These are phyloP conservation scores for Threskiornis aethiopicus DNA, from an alignment of 2,797 vertebrate species.

Conservation along the genomic window DNA sequence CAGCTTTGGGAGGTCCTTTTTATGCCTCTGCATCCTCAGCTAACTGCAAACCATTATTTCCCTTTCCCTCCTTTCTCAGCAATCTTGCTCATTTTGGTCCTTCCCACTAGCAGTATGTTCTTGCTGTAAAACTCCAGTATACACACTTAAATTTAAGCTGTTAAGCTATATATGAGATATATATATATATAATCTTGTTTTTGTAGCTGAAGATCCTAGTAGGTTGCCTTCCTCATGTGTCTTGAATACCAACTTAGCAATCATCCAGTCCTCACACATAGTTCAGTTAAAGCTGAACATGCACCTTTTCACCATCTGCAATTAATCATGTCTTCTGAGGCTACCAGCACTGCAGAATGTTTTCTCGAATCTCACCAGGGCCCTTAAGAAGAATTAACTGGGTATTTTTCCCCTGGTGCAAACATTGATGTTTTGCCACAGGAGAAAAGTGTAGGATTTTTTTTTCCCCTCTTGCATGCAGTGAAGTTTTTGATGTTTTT, in stretches of 20 bases:
- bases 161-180: background rate
- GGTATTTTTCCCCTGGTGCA: constrained; percentile 2
- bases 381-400: constrained; percentile 26
- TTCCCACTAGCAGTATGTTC: background rate
- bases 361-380: constrained; percentile 6
- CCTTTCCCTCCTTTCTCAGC: background rate
- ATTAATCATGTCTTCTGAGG: constrained; percentile 51
- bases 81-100: background rate
- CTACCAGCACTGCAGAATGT: constrained; percentile 31
- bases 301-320: constrained; percentile 34
- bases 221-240: background rate
- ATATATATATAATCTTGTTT: background rate
- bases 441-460: background rate
- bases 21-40: background rate
- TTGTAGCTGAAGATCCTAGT: background rate
- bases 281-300: constrained; percentile 32
- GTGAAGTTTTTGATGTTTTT: background rate
- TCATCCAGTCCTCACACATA: background rate
- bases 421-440: constrained; percentile 5
- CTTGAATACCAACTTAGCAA: constrained; percentile 21
- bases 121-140: background rate
- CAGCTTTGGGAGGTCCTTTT: background rate
- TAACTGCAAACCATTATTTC: background rate
- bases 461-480: fast-evolving
- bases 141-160: constrained; percentile 5